Evolutionary conservation across 2,797 vertebrate species (phyloP), one percentile per base, ranked within the genome.

Genomic region (Etheostoma nigrum): DNA sequence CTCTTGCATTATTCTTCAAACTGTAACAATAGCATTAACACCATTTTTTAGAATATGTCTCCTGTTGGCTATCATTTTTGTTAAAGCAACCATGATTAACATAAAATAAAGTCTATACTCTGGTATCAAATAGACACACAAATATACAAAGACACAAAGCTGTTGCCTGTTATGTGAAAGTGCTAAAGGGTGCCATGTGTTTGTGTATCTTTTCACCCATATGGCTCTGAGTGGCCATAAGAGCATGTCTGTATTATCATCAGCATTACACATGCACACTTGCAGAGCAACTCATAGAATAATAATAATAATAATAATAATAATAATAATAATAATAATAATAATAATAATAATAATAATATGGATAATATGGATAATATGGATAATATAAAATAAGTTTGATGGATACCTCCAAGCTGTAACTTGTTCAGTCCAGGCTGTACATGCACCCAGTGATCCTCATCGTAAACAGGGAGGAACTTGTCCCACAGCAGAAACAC

Each of bases 201-300:
- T 33, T 33, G 36, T 52, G 53, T 21, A 69, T 66, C 77, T 65
- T 68, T 73, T 70, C 59, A 74, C 58, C 67, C 42, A 27, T 59
- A 47, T 47, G 53, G 48, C 47, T 83, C 21, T 23, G 51, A 2
- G 30, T 74, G 67, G 60, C 51, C 72, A 58, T 52, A 62, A 60
- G 64, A 78, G 65, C 48, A 59, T 6, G 59, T 67, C n/a, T 33
- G 75, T 1, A 72, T 78, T 83, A 61, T 76, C 64, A 86, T 80
- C 54, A 78, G 67, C 82, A 89, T 85, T 73, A 88, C n/a, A 63
- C 25, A 67, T 66, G 68, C 74, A 75, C 67, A 67, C 57, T 59
- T 55, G 67, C 55, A 18, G 19, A 84, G 71, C 30, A 5, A 48
- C 63, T 79, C 65, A 27, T 74, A 61, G 65, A 76, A 85, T 66